Base-by-base conservation (phyloP, 2,888 invertebrate genomes). In the Lasioglossum zephyrum region DNA sequence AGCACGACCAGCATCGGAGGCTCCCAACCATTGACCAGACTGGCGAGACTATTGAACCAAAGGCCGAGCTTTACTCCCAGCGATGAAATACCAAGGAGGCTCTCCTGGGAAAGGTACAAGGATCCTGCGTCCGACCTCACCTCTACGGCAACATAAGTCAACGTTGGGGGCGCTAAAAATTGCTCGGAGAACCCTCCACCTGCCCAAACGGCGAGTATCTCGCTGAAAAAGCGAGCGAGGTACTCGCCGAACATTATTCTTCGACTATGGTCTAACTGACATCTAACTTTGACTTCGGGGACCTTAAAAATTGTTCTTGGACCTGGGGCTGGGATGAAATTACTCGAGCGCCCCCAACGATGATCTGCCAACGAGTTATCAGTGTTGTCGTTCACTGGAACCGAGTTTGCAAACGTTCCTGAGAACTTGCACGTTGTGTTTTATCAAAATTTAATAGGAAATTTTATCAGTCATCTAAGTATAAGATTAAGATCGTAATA, bases 1-100 rank as follows among this genome's bases (percentile, higher is more conserved):
- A 94, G 92, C 79, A 93, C 90, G 85, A 95, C 94, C 76, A 95
- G 93, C 88, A 94, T 94, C 88, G 93, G 93, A 76, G 94, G 92
- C 86, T 93, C 93, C 88, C 93, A 92, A 91, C 94, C 96, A 49
- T 95, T 96, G 79, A 96, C 96, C 93, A 95, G 96, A 87, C 94
- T 96, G 66, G 96, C 96, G 18, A 95, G 96, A 87, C 94, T 96
- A 82, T 95, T 96, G 88, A 96, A 96, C 94, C 96, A 96, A 91
- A 95, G 95, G 83, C 94, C 94, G 72, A 94, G 94, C 90, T 94
- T 94, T 86, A 94, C 94, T 49, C 94, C 94, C 18, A 93, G 93
- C 84, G 96, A 96, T 90, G 96, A 96, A 89, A 95, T 96, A 86
- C 95, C 96, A 47, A 94, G 96, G 80, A 95, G 96, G 78, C 94